These are phyloP conservation scores for Euglossa dilemma DNA, from an alignment of 1,140 invertebrate species.

Conservation along the genomic window DNA sequence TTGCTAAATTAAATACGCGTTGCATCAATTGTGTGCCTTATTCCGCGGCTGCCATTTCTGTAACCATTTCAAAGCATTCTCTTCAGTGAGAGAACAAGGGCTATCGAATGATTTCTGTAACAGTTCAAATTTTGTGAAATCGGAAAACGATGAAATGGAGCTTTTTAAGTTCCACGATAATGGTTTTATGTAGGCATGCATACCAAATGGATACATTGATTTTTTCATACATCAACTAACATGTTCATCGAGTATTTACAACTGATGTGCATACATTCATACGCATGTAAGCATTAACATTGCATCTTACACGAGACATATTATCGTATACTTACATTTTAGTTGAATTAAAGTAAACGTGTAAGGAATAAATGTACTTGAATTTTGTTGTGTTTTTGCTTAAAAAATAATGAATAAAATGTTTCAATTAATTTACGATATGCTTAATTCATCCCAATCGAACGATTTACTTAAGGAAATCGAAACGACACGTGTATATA, in stretches of 20 bases:
- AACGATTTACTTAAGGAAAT: background rate
- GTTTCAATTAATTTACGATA: conserved; percentile 68
- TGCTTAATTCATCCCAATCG: background rate
- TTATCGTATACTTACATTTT: conserved; percentile 80
- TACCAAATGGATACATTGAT: conserved; percentile 47
- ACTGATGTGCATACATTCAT: conserved; percentile 62
- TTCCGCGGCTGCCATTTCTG: conserved; percentile 82
- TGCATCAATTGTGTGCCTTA: conserved; percentile 83
- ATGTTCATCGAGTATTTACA: conserved; percentile 48
- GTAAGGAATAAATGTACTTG: conserved; percentile 81
- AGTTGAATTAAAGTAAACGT: conserved; percentile 77
- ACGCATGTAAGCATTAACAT: conserved; percentile 59
- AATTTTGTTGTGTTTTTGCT: conserved; percentile 82
- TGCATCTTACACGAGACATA: conserved; percentile 75
- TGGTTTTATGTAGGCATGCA: conserved; percentile 61
- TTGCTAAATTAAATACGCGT: conserved; percentile 78
- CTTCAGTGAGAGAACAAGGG: conserved; percentile 29
- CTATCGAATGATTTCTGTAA: conserved; percentile 19
- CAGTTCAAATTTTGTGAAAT: conserved; percentile 31
- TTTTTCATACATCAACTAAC: conserved; percentile 56
- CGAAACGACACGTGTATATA: no score
- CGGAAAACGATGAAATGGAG: background rate
- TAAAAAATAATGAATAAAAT: conserved; percentile 82
- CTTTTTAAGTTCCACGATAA: conserved; percentile 14
- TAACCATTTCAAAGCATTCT: conserved; percentile 75